Base-by-base conservation (phyloP, 2,797 vertebrate genomes). In the Enteromius trimaculatus region DNA sequence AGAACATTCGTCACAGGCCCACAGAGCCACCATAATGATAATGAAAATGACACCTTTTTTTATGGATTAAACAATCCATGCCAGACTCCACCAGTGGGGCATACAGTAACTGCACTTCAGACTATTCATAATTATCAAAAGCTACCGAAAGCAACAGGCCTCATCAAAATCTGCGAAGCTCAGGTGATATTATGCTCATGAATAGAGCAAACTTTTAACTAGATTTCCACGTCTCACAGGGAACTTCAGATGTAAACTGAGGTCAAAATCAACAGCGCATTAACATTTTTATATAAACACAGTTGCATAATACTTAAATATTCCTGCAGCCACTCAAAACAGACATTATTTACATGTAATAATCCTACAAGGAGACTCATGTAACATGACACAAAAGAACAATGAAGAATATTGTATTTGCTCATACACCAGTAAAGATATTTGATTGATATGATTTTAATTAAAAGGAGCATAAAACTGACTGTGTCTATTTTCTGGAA, bases 41-140 rank as follows among this genome's bases (percentile, higher is more conserved):
- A 82, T 51, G 55, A 85, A 77, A 87, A 87, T 79, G 68, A 81
- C 85, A 83, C 49, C 49, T n/a, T n/a, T 66, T 64, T 65, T 51
- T 74, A 75, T 69, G 72, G 70, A 44, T 88, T 66, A 34, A 81
- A 83, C 69, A 76, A 66, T 81, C 60, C 37, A 83, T 76, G 62
- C 49, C 77, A 83, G 66, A 86, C 64, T 66, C 4, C 42, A 68
- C 9, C 77, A 49, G 21, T 19, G 14, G 64, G 55, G 19, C 29
- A 31, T 31, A 31, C 31, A 2, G 26, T 81, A 65, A 68, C 37
- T 82, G 77, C 34, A 68, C 34, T 62, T 69, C 19, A 83, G 77
- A 42, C 4, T 39, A 81, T 71, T 65, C 31, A 34, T 42, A 49
- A 69, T 55, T 58, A 75, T 66, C 11, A 68, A 78, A 75, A 8